Evolutionary conservation across 2,797 vertebrate genomes (phyloP).

Genomic region (Lepus oiostolus): DNA sequence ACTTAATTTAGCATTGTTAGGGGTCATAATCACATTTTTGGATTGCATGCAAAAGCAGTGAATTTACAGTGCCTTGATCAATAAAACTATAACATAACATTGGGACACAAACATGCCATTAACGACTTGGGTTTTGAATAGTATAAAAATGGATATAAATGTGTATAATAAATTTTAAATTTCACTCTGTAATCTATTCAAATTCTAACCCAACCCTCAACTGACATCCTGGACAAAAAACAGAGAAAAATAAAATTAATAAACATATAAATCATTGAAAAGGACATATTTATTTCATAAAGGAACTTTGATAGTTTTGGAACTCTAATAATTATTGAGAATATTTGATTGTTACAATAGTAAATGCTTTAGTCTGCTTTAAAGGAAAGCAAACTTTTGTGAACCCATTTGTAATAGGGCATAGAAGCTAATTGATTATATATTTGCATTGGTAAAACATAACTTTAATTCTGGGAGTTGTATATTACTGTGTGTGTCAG

Average conservation of each 20-base stretch:
- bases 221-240: not conserved
- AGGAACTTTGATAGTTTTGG: not conserved
- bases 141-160: constrained; percentile 54
- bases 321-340: constrained; percentile 26
- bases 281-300: not conserved
- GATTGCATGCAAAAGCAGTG: constrained; percentile 72
- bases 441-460: not conserved
- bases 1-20: constrained; percentile 94
- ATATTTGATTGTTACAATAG: constrained; percentile 36
- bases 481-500: not conserved
- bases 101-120: not conserved
- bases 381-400: constrained; percentile 43
- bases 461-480: not conserved
- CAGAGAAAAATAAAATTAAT: not conserved
- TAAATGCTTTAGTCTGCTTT: not conserved
- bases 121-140: not conserved
- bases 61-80: constrained; percentile 51
- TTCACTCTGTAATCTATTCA: constrained; percentile 38
- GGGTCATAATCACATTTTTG: constrained; percentile 87
- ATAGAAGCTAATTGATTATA: not conserved
- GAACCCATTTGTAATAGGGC: not conserved
- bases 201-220: not conserved
- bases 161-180: constrained; percentile 2
- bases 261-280: constrained; percentile 20
- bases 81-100: constrained; percentile 55